Evolutionary conservation across 2,888 invertebrate species (phyloP).

Genomic region (Stratiomys singularior): DNA sequence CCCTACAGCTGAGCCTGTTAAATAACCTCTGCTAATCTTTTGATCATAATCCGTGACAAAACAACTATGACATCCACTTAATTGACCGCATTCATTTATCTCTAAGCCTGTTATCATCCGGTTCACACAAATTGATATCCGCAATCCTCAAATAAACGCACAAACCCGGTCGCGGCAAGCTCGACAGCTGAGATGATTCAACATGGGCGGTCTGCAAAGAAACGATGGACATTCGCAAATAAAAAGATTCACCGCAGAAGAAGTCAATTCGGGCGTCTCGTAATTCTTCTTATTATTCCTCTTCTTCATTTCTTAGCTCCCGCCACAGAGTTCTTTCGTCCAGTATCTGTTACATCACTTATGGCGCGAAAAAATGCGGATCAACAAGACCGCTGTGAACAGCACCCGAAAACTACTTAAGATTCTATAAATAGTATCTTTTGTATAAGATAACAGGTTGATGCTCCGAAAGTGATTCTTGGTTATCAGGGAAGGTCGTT

Average conservation of each 20-base stretch:
- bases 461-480: conserved; percentile 8
- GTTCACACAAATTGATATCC: conserved; percentile 18
- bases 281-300: background rate
- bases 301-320: background rate
- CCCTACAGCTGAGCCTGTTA: background rate
- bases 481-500: conserved; percentile 29
- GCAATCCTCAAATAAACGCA: conserved; percentile 23
- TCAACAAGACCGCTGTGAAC: background rate
- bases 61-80: background rate
- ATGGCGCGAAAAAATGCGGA: conserved; percentile 1
- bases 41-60: background rate
- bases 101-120: conserved; percentile 36
- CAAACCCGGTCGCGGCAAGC: background rate
- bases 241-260: background rate
- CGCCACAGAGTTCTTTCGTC: background rate
- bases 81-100: conserved; percentile 4
- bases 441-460: conserved; percentile 12
- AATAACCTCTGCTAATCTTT: background rate
- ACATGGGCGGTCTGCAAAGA: conserved; percentile 13
- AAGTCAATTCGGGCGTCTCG: background rate
- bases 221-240: conserved; percentile 5
- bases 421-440: conserved; percentile 25
- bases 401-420: background rate
- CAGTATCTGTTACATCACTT: background rate
- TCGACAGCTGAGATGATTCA: background rate